Conservation (phyloP, 2,888 invertebrate species). For the Lepidochrysops patricia region DNA sequence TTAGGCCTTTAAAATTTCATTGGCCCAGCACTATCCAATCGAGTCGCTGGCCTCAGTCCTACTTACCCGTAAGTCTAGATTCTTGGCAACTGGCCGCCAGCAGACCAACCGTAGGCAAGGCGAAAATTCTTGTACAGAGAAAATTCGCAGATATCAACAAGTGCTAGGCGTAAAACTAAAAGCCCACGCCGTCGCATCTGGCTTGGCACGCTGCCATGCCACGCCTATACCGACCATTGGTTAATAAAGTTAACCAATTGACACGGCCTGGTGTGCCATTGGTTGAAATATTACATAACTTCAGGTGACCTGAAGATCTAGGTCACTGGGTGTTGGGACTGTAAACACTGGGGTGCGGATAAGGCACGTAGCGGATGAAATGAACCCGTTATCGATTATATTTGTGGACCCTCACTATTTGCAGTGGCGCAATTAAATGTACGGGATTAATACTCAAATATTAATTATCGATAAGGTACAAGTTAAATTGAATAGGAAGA, state of each 20-base stretch:
- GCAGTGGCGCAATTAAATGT: conserved; percentile 1
- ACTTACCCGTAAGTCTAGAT: conserved; percentile 18
- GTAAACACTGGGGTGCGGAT: conserved; percentile 22
- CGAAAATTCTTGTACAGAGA: conserved; percentile 9
- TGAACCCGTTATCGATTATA: conserved; percentile 18
- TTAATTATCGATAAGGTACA: neutral
- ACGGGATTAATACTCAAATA: neutral
- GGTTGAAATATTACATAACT: conserved; percentile 46
- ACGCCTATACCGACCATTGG: conserved; percentile 71
- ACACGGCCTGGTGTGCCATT: conserved; percentile 60
- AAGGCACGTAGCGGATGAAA: conserved; percentile 23
- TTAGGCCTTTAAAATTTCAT: conserved; percentile 18
- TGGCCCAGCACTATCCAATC: conserved; percentile 24
- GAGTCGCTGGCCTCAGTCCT: conserved; percentile 16
- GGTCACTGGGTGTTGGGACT: conserved; percentile 39
- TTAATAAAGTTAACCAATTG: conserved; percentile 73
- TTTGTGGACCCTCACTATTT: conserved; percentile 3
- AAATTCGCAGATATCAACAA: conserved; percentile 47
- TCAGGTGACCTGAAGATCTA: conserved; percentile 53
- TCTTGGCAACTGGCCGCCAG: conserved; percentile 8
- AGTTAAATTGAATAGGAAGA: conserved; percentile 1
- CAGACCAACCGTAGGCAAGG: conserved; percentile 4
- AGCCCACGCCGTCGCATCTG: conserved; percentile 35
- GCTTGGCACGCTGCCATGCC: conserved; percentile 68
- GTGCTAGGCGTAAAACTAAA: conserved; percentile 54